A percentile compares a stretch with the other conserved stretches of the same genome.
phyloP scores from a whole-genome alignment of 1,140 invertebrate species.

The Bombus confusus region DNA sequence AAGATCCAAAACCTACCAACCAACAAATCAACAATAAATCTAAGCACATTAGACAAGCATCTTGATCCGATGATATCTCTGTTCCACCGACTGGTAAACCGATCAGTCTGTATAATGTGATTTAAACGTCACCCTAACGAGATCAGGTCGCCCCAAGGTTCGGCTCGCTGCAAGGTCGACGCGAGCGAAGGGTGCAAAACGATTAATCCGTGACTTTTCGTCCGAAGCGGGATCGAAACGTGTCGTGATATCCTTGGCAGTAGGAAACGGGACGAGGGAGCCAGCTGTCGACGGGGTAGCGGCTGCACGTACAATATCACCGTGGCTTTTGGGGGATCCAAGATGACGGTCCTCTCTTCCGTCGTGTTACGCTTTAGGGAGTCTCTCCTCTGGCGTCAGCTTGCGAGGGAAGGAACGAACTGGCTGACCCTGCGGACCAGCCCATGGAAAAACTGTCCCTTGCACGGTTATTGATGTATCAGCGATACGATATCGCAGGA shows the following conservation, averaged over 20 bases:
- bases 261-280: constrained; percentile 39
- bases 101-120: constrained; percentile 55
- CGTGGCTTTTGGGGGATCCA: constrained; percentile 68
- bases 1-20: neutral
- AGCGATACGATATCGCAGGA: neutral
- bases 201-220: constrained; percentile 69
- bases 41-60: neutral
- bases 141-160: constrained; percentile 41
- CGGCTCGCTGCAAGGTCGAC: neutral
- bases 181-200: constrained; percentile 43
- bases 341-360: constrained; percentile 64
- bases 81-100: constrained; percentile 24
- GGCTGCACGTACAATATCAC: constrained; percentile 69
- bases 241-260: constrained; percentile 9
- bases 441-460: constrained; percentile 46
- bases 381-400: constrained; percentile 58
- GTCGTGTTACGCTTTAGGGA: constrained; percentile 52
- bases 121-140: constrained; percentile 63
- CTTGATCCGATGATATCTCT: neutral
- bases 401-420: constrained; percentile 59
- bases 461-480: constrained; percentile 51
- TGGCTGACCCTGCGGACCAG: constrained; percentile 53
- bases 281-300: constrained; percentile 67
- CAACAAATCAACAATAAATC: neutral
- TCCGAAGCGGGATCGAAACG: constrained; percentile 26